Evolutionary conservation across 2,888 invertebrate species (phyloP).

Genomic region (Lymantria dispar): DNA sequence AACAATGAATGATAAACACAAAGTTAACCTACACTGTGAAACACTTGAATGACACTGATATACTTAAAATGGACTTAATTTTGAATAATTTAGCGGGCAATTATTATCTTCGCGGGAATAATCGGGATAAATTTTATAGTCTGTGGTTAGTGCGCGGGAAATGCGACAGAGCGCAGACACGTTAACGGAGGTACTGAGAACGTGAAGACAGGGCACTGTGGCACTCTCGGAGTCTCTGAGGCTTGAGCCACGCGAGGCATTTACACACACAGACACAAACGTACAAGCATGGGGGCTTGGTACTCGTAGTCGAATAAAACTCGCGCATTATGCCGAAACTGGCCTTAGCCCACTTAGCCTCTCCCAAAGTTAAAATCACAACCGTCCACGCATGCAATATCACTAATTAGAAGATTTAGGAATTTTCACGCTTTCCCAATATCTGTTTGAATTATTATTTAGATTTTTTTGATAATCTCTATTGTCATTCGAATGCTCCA

Average conservation of each 20-base stretch:
- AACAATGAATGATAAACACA: slow-evolving; percentile 27
- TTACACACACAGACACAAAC: no score
- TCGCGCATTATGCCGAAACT: no score
- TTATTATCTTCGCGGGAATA: slow-evolving; percentile 63
- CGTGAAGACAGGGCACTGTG: not conserved
- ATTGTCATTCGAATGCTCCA: no score
- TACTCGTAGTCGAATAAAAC: not conserved
- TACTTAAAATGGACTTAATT: slow-evolving; percentile 18
- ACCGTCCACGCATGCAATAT: no score
- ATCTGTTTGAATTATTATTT: no score
- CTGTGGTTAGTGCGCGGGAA: slow-evolving; percentile 56
- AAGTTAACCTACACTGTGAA: slow-evolving; percentile 20
- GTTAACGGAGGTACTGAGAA: slow-evolving; percentile 53
- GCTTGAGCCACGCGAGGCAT: no score
- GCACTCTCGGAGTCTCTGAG: not conserved
- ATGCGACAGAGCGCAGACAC: slow-evolving; percentile 54
- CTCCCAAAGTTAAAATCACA: no score
- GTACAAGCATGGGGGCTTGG: slow-evolving; percentile 15
- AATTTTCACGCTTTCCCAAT: no score
- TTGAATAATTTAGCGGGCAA: slow-evolving; percentile 24
- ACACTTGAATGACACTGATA: slow-evolving; percentile 22
- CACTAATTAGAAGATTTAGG: no score
- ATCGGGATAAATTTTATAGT: slow-evolving; percentile 47
- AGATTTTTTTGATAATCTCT: no score
- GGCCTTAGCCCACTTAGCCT: no score